Evolutionary conservation across 2,113 vertebrate genomes (phyloP), one percentile per base, ranked within the genome.

Genomic region (Psilopogon haemacephalus): DNA sequence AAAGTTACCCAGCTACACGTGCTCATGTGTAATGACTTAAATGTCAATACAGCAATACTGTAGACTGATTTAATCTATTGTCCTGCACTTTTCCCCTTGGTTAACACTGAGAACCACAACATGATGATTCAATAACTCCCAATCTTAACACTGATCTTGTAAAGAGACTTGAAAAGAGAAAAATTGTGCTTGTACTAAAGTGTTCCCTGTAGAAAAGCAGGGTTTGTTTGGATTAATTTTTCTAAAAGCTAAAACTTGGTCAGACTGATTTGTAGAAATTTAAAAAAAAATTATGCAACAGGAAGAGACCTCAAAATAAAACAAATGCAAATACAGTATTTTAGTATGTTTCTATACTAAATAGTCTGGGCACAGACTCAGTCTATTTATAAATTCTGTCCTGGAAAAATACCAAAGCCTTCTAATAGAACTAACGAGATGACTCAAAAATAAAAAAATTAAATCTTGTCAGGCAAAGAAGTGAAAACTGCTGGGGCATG

Each of bases 341-440:
- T 94, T 58, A 58, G 9, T 35, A 56, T 32, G n/a, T 69, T 87
- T 78, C 80, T 44, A 74, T 82, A 83, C 18, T 54, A 35, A 90
- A 62, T 84, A 79, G 15, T 3, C 20, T 38, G 6, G 23, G 15
- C 42, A 86, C 6, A 6, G 73, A n/a, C 37, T 60, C 42, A 5
- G 20, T 40, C 70, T 75, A 65, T 54, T 82, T 79, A 91, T 73
- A 86, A 84, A 78, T 65, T 38, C 50, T 74, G 7, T 9, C 58
- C 30, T 65, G 84, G 67, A 87, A 90, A 84, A 75, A 0, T 64
- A 38, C 59, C 67, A 50, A 89, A 92, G 79, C 42, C 44, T 84
- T 92, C 58, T 67, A 90, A 85, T 40, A 90, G 68, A 83, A 92
- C 58, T 33, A 86, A 81, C 30, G 84, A 74, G 77, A 89, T 38